phyloP scores from a whole-genome alignment of 2,113 vertebrate genomes.

The Drymodes brunneopygia region DNA sequence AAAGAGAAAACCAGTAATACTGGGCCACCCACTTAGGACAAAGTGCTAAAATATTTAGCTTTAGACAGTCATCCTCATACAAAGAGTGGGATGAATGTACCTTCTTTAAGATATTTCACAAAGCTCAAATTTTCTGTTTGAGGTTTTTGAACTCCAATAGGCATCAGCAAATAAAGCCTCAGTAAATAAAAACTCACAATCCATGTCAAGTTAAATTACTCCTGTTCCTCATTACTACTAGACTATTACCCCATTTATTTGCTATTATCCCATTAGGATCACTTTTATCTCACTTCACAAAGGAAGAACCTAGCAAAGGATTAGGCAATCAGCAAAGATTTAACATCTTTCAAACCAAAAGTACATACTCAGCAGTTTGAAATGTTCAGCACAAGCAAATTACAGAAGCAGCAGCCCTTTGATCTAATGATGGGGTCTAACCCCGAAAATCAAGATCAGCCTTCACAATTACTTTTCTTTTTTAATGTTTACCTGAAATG shows the following conservation, averaged over 20 bases:
- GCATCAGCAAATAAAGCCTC: not conserved
- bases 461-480: not conserved
- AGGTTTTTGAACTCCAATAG: not conserved
- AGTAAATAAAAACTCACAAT: not conserved
- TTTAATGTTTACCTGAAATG: conserved; percentile 80
- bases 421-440: not conserved
- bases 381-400: not conserved
- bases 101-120: not conserved
- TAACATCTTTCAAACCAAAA: not conserved
- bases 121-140: not conserved
- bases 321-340: not conserved
- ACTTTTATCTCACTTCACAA: not conserved
- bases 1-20: not conserved
- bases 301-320: not conserved
- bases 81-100: not conserved
- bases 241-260: not conserved
- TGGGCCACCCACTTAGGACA: not conserved
- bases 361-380: not conserved
- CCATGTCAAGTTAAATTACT: not conserved
- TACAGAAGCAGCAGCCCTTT: not conserved
- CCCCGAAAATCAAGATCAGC: not conserved
- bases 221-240: not conserved
- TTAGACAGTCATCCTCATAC: not conserved
- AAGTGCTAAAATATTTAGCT: not conserved
- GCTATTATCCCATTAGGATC: not conserved